A percentile compares a stretch with the other conserved stretches of the same genome.
Evolutionary conservation across 2,113 vertebrate genomes (phyloP).

Genomic region (Ciconia maguari): DNA sequence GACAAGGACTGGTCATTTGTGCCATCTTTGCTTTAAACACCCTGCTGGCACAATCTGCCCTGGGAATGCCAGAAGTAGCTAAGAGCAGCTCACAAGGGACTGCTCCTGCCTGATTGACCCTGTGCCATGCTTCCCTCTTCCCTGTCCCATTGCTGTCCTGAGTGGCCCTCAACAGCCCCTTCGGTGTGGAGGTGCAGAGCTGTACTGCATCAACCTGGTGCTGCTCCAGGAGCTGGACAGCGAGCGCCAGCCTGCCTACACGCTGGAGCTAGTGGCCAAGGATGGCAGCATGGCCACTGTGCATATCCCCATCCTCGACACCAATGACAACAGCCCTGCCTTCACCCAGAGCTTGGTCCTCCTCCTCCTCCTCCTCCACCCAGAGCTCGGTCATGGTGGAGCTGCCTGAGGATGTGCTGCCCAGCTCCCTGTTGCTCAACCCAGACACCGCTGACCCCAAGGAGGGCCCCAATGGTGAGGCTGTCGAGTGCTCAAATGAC

Average conservation of each 20-base stretch:
- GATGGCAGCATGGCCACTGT: conserved; percentile 77
- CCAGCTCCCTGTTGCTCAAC: conserved; percentile 70
- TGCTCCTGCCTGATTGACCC: rapidly evolving
- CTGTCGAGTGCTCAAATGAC: not conserved
- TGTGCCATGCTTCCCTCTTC: not conserved
- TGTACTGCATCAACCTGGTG: conserved; percentile 77
- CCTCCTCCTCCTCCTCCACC: conserved; percentile 64
- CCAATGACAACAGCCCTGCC: conserved; percentile 82
- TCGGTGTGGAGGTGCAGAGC: conserved; percentile 64
- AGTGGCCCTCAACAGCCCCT: conserved; percentile 76
- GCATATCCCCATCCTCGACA: conserved; percentile 79
- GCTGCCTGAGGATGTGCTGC: conserved; percentile 74
- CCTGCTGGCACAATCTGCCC: not conserved
- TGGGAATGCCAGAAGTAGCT: not conserved
- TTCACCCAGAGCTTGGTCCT: conserved; percentile 78
- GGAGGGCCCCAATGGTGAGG: rapidly evolving
- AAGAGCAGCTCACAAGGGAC: not conserved
- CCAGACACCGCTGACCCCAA: conserved; percentile 27
- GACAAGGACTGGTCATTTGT: not conserved
- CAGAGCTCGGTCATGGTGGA: conserved; percentile 78
- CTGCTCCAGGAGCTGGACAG: conserved; percentile 74
- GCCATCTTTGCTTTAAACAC: not conserved
- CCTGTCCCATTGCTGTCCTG: not conserved
- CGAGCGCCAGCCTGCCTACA: conserved; percentile 71
- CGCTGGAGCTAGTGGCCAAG: conserved; percentile 79